Evolutionary conservation across 2,113 vertebrate species (phyloP).

Genomic region (Atlantisia rogersi): DNA sequence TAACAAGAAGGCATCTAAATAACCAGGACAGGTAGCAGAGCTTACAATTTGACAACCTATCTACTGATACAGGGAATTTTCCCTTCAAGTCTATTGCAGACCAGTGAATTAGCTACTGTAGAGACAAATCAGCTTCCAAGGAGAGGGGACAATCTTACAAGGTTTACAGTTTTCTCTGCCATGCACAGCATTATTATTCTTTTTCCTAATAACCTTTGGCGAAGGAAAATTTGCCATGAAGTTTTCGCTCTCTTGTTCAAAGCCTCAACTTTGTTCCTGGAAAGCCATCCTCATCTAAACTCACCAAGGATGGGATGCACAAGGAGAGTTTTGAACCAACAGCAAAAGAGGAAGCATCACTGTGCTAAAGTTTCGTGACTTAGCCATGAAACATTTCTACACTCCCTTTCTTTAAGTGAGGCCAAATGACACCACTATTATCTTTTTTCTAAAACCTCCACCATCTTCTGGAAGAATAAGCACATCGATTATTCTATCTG

Average conservation of each 20-base stretch:
- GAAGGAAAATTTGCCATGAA: neutral
- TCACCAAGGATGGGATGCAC: neutral
- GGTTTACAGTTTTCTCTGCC: neutral
- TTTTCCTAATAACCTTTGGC: neutral
- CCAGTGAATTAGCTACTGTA: neutral
- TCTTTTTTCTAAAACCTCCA: neutral
- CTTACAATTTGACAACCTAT: neutral
- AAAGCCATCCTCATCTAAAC: neutral
- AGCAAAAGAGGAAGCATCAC: neutral
- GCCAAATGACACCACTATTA: neutral
- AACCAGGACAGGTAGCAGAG: neutral
- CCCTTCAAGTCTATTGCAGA: neutral
- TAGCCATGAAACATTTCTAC: neutral
- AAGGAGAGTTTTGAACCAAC: neutral
- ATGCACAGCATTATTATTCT: neutral
- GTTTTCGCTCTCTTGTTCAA: neutral
- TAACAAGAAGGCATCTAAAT: neutral
- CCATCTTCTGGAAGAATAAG: neutral
- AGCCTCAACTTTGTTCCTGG: neutral
- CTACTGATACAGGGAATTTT: neutral
- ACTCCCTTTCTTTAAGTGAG: neutral
- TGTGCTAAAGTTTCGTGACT: neutral
- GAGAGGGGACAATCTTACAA: neutral
- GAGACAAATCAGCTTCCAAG: neutral
- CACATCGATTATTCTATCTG: fast-evolving